Evolutionary conservation across 1,140 invertebrate species (phyloP).

Genomic region (Portunus trituberculatus): DNA sequence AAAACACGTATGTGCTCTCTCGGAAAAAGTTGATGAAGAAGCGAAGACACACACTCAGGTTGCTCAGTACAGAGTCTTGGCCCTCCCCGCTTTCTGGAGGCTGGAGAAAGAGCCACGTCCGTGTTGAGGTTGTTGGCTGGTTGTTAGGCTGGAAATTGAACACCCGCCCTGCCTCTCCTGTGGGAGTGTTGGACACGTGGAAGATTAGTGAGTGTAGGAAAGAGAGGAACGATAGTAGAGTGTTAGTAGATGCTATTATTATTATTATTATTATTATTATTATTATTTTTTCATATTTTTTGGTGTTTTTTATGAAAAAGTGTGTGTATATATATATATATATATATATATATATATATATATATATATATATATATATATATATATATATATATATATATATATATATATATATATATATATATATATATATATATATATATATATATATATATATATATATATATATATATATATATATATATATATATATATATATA

Average conservation of each 20-base stretch:
- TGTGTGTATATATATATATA: not conserved
- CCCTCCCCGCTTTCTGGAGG: not conserved
- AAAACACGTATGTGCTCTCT: conserved; percentile 67
- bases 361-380: not conserved
- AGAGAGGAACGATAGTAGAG: not conserved
- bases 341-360: not conserved
- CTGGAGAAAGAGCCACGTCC: not conserved
- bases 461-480: not conserved
- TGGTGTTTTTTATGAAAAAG: not conserved
- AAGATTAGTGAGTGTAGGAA: not conserved
- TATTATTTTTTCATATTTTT: not conserved
- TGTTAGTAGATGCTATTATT: not conserved
- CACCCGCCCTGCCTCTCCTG: not conserved
- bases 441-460: not conserved
- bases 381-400: not conserved
- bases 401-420: not conserved
- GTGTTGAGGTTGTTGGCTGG: not conserved
- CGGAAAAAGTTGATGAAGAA: conserved; percentile 26
- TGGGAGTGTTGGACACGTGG: not conserved
- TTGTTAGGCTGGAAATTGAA: conserved; percentile 37
- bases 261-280: not conserved
- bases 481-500: not conserved
- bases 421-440: not conserved
- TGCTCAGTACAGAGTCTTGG: not conserved
- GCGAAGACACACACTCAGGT: conserved; percentile 25